Conservation (phyloP, 2,797 vertebrate genomes). For the Mormyrus proboscirostris region DNA sequence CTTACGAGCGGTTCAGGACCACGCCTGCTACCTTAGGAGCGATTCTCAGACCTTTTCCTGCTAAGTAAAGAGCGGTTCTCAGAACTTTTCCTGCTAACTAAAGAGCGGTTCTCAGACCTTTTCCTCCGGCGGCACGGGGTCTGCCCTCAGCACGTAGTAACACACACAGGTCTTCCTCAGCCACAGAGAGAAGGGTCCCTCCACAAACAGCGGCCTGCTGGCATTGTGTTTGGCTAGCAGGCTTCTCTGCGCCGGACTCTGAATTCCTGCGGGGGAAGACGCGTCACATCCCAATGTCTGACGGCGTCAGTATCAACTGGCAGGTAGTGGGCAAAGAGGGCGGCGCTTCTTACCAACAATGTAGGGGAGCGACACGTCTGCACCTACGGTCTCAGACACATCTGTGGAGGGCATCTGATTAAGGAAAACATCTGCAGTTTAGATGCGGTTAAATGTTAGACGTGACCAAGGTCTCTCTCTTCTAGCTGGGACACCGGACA, state of each 20-base stretch:
- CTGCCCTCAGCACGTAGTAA: slow-evolving; percentile 79
- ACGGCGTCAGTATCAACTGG: neutral
- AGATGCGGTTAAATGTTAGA: neutral
- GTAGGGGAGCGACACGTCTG: slow-evolving; percentile 49
- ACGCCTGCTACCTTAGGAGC: too few species aligned
- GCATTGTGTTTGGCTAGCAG: slow-evolving; percentile 66
- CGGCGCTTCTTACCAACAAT: slow-evolving; percentile 53
- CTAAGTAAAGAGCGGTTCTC: too few species aligned
- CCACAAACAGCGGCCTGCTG: slow-evolving; percentile 68
- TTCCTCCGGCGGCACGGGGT: slow-evolving; percentile 58
- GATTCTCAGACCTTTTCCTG: too few species aligned
- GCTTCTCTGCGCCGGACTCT: slow-evolving; percentile 71
- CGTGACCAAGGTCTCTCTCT: neutral
- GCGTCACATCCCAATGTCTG: neutral
- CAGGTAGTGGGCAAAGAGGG: neutral
- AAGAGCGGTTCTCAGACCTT: slow-evolving; percentile 48
- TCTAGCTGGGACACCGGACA: neutral
- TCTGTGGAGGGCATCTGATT: slow-evolving; percentile 60
- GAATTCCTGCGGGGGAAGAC: slow-evolving; percentile 60
- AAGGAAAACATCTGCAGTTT: slow-evolving; percentile 11
- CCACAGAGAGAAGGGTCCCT: slow-evolving; percentile 84
- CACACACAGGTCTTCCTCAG: slow-evolving; percentile 68
- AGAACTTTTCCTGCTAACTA: too few species aligned
- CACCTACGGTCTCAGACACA: slow-evolving; percentile 44
- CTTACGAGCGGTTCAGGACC: neutral